These are phyloP conservation scores for Eufriesea mexicana DNA, from an alignment of 1,140 invertebrate species.

Conservation along the genomic window DNA sequence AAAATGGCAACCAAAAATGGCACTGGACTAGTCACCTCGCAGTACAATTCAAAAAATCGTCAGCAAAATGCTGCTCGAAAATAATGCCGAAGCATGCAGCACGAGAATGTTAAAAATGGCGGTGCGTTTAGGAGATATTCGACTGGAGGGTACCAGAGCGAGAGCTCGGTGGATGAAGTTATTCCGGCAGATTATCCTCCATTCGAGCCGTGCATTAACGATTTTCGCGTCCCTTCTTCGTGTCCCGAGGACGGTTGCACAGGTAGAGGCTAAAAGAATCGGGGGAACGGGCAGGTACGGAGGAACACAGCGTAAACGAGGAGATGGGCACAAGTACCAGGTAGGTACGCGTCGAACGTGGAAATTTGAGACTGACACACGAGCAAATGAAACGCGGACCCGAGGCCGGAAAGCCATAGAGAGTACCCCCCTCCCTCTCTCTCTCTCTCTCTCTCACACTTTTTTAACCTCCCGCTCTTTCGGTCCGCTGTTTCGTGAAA, in stretches of 20 bases:
- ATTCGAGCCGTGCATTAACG: not conserved
- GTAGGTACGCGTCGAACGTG: slow-evolving; percentile 42
- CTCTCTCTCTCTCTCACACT: no score
- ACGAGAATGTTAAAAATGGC: no score
- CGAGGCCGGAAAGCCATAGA: slow-evolving; percentile 31
- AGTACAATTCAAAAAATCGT: no score
- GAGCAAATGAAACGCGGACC: slow-evolving; percentile 35
- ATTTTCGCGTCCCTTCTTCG: not conserved
- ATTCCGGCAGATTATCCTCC: slow-evolving; percentile 1
- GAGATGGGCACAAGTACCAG: slow-evolving; percentile 10
- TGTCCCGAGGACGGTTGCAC: not conserved
- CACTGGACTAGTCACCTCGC: no score
- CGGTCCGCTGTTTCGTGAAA: slow-evolving; percentile 21
- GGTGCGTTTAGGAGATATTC: no score
- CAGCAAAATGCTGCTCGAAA: no score
- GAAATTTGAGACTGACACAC: slow-evolving; percentile 42
- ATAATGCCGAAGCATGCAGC: no score
- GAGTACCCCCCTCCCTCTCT: not conserved
- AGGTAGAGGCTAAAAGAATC: slow-evolving; percentile 17
- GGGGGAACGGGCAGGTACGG: not conserved
- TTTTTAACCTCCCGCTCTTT: not conserved
- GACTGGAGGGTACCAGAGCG: no score
- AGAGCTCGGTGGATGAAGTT: not conserved
- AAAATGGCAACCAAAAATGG: no score
- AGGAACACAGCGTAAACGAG: not conserved